Percentiles rank a stretch among this genome's conserved stretches.
phyloP scores from a whole-genome alignment of 2,888 invertebrate genomes.

The Metellina segmentata region DNA sequence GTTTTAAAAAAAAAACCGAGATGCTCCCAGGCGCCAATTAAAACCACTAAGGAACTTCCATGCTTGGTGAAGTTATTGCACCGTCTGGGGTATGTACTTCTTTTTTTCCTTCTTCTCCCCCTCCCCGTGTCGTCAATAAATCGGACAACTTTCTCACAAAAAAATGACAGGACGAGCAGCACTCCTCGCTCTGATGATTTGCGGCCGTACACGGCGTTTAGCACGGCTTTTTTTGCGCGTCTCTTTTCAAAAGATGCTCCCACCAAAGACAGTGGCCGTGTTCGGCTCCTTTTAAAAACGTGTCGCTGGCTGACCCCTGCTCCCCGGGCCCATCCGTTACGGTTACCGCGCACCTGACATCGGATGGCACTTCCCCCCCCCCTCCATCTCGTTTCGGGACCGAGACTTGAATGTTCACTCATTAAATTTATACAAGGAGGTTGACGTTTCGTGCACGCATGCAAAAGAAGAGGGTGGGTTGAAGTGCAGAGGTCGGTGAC shows the following conservation, averaged over 20 bases:
- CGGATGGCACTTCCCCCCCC: constrained; percentile 33
- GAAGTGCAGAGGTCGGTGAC: constrained; percentile 28
- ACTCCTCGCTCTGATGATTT: constrained; percentile 28
- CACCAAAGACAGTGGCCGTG: constrained; percentile 50
- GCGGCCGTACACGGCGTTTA: constrained; percentile 10
- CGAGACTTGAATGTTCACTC: constrained; percentile 59
- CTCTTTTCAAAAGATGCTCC: constrained; percentile 34
- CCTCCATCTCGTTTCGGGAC: constrained; percentile 28
- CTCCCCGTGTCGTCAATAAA: background rate
- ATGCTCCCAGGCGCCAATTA: too few relatives aligned
- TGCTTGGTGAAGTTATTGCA: too few relatives aligned
- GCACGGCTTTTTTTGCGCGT: background rate
- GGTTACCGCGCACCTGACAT: constrained; percentile 64
- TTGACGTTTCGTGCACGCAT: background rate
- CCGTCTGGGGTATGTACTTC: too few relatives aligned
- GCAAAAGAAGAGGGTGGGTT: constrained; percentile 27
- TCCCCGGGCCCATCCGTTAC: constrained; percentile 62
- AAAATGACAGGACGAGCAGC: background rate
- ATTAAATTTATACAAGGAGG: constrained; percentile 66
- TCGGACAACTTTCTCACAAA: background rate
- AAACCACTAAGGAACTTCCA: too few relatives aligned
- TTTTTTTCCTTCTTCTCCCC: background rate
- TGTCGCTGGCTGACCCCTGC: constrained; percentile 59
- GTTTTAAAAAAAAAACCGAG: too few relatives aligned
- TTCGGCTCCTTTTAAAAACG: constrained; percentile 56